Evolutionary conservation across 2,113 vertebrate species (phyloP).

Genomic region (Mixornis gularis): DNA sequence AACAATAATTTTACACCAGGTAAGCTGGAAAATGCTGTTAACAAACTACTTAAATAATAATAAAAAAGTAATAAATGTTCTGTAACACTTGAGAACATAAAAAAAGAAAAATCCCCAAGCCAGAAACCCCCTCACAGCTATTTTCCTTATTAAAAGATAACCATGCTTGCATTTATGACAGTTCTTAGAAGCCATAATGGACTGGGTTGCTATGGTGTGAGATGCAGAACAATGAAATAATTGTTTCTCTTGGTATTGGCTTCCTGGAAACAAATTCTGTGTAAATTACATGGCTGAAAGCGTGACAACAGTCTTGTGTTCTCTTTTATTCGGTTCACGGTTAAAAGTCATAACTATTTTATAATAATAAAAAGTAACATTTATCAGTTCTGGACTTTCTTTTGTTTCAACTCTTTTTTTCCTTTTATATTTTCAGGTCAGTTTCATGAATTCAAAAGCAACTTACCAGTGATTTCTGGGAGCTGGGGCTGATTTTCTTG

Average conservation of each 20-base stretch:
- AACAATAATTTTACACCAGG: neutral
- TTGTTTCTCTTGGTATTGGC: conserved; percentile 54
- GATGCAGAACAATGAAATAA: conserved; percentile 59
- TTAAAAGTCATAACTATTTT: conserved; percentile 17
- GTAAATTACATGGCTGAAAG: conserved; percentile 46
- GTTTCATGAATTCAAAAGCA: conserved; percentile 96
- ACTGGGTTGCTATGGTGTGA: conserved; percentile 51
- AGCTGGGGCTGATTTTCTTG: conserved; percentile 88
- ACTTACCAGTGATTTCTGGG: conserved; percentile 90
- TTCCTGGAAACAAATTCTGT: conserved; percentile 63
- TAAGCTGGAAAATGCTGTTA: conserved; percentile 18
- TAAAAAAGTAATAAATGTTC: neutral
- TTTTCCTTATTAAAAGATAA: conserved; percentile 55
- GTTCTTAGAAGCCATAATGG: conserved; percentile 44
- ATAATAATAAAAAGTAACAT: neutral
- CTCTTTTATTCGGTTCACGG: neutral
- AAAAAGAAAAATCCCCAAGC: neutral
- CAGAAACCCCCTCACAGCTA: neutral
- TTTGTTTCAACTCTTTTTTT: conserved; percentile 30
- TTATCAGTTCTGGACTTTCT: neutral
- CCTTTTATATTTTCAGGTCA: conserved; percentile 79
- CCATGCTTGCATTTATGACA: conserved; percentile 34
- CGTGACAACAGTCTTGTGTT: conserved; percentile 19
- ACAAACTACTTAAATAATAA: neutral
- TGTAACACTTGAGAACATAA: conserved; percentile 3